These are phyloP conservation scores for Leucophenga varia DNA, from an alignment of 1,140 invertebrate genomes.

Conservation along the genomic window DNA sequence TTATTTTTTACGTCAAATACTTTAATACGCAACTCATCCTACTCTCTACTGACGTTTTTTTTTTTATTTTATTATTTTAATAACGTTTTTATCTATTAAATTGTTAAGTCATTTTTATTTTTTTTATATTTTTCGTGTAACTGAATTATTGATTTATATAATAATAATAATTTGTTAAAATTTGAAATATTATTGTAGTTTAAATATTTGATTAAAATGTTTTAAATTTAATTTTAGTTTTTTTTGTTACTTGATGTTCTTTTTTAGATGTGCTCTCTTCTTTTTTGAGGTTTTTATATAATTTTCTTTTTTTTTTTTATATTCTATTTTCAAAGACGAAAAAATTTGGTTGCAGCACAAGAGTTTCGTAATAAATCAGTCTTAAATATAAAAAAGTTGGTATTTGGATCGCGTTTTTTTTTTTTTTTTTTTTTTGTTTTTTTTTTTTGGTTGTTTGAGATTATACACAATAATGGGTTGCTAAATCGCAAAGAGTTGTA, in stretches of 20 bases:
- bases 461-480: too few species aligned
- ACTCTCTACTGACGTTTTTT: conserved; percentile 20
- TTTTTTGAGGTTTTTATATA: conserved; percentile 17
- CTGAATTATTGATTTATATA: too few species aligned
- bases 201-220: conserved; percentile 46
- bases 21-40: conserved; percentile 25
- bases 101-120: conserved; percentile 1
- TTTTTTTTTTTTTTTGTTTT: too few species aligned
- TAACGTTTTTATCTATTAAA: neutral
- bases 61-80: neutral
- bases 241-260: conserved; percentile 6
- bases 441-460: too few species aligned
- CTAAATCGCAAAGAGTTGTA: too few species aligned
- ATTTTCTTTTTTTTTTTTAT: conserved; percentile 10
- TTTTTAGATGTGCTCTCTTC: conserved; percentile 3
- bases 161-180: too few species aligned
- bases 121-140: too few species aligned
- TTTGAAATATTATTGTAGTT: conserved; percentile 7
- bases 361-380: conserved; percentile 42
- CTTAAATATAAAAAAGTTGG: conserved; percentile 53
- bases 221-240: conserved; percentile 32
- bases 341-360: conserved; percentile 12
- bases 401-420: conserved; percentile 39
- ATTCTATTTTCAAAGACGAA: too few species aligned
- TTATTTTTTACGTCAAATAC: conserved; percentile 19